Base-by-base conservation (phyloP, 2,888 invertebrate genomes). In the Griposia aprilina region DNA sequence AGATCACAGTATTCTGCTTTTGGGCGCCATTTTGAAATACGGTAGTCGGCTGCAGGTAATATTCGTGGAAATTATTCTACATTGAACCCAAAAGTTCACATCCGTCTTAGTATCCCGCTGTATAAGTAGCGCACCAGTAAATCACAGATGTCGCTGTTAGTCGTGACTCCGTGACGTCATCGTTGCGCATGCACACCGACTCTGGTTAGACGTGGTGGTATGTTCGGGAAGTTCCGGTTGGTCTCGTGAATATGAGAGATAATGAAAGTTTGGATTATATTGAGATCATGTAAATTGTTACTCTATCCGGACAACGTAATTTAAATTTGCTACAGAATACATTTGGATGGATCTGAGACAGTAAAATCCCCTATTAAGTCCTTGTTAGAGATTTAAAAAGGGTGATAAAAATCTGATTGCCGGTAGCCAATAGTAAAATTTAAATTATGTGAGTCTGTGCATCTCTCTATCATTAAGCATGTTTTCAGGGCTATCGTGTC, bases 141-240 rank as follows among this genome's bases (percentile, higher is more conserved):
- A 76, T 88, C 84, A 89, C 74, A 81, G 89, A 87, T 81, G 86
- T 81, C 45, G 59, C 69, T 79, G 48, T 63, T 17, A 15, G 23
- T 83, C 83, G 87, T 86, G 83, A 86, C 77, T 69, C 26, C 45
- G 69, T 78, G 63, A 75, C 72, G 76, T 84, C 80, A 71, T 30
- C 15, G 26, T 36, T 81, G 80, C 72, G 68, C 76, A 59, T 71
- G 85, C 73, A 41, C 71, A 57, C 67, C 41, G 17, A 30, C 52
- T 63, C 45, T 69, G 30, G 65, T 76, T 69, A 67, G 23, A 68
- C 30, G 45, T 72, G 68, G 83, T 72, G 66, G 59, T 68, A 81
- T 82, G 77, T 73, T 68, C 50, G 41, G 50, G 60, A 17, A 70
- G 72, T 83, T 83, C 86, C 83, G 78, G 86, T 57, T 70, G n/a